Evolutionary conservation across 37 sponge, comb jelly and placozoan genomes (phyloP), one percentile per base, ranked within the genome.

Genomic region (Trichoplax adhaerens): DNA sequence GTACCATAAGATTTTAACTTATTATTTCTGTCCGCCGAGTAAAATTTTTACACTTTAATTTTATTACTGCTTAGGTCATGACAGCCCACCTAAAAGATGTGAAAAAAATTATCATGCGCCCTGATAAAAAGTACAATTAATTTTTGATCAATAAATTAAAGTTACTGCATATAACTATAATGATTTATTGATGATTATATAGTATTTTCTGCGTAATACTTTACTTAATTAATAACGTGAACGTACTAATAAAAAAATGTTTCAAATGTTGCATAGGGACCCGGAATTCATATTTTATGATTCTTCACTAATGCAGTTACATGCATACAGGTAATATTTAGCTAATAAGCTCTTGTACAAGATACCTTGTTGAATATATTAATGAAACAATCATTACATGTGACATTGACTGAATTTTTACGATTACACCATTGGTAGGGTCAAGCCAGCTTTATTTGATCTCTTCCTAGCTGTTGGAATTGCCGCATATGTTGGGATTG

Each of bases 391-490:
- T 6, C 5, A 74, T 5, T 68, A 70, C 48, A 12, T 48, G 7
- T 71, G 7, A 7, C 56, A 51, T 10, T 74, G 53, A 29, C 29
- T 29, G 29, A 0, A 29, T 56, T 55, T 48, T 52, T 60, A 60
- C 62, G 62, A 60, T n/a, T 60, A 60, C 10, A 60, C 62, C 10
- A 60, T 60, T 60, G 62, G 10, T 60, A 60, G 62, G 10, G 85
- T 94, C 3, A 94, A 94, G 74, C 90, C 95, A 6, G 87, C 95
- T 5, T 68, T 94, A n/a, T 89, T 94, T 72, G 95, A 94, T 61
- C 78, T 94, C 46, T 81, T 94, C 66, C 68, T 94, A 12, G 86
- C 91, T 3, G 1, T 88, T 3, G 78, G 72, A n/a, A 86, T 94
- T 4, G 78, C 78, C 5, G 58, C 68, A 2, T 94, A 94, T 70